Percentiles rank a stretch among this genome's conserved stretches.
Conservation (phyloP, 2,797 vertebrate genomes). For the Oreochromis grahami region DNA sequence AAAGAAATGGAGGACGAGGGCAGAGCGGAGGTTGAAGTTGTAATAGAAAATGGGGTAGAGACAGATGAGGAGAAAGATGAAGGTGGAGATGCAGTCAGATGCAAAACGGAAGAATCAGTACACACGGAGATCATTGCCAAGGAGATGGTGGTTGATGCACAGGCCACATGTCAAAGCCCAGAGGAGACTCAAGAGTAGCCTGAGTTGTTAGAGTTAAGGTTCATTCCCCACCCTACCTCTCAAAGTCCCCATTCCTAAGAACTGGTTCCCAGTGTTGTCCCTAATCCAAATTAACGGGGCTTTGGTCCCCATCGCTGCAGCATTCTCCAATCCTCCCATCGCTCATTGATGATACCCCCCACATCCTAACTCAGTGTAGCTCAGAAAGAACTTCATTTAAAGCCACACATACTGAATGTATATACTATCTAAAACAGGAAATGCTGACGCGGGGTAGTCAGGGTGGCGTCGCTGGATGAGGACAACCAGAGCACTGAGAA, state of each 20-base stretch:
- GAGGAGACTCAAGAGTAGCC: constrained; percentile 47
- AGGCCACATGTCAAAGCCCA: constrained; percentile 28
- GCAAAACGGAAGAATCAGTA: constrained; percentile 16
- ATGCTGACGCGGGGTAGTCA: neutral
- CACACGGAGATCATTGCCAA: constrained; percentile 18
- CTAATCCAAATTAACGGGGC: constrained; percentile 13
- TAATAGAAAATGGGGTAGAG: constrained; percentile 58
- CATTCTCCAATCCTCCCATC: constrained; percentile 13
- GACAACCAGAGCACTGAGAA: neutral
- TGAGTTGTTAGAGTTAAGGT: neutral
- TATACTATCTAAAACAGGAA: constrained; percentile 37
- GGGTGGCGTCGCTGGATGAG: constrained; percentile 8
- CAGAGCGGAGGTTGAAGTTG: neutral
- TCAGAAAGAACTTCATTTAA: neutral
- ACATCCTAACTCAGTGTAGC: constrained; percentile 20
- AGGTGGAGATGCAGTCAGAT: neutral
- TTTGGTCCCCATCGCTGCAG: constrained; percentile 24
- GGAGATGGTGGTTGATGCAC: constrained; percentile 20
- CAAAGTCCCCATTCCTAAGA: constrained; percentile 4
- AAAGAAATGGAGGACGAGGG: constrained; percentile 25
- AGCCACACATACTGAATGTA: constrained; percentile 66
- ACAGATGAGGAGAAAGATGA: constrained; percentile 39
- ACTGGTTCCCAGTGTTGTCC: constrained; percentile 11
- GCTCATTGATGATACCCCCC: neutral
- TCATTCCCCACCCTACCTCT: constrained; percentile 31